Evolutionary conservation across 2,797 vertebrate species (phyloP), one percentile per base, ranked within the genome.

Genomic region (Poeciliopsis presidionis): DNA sequence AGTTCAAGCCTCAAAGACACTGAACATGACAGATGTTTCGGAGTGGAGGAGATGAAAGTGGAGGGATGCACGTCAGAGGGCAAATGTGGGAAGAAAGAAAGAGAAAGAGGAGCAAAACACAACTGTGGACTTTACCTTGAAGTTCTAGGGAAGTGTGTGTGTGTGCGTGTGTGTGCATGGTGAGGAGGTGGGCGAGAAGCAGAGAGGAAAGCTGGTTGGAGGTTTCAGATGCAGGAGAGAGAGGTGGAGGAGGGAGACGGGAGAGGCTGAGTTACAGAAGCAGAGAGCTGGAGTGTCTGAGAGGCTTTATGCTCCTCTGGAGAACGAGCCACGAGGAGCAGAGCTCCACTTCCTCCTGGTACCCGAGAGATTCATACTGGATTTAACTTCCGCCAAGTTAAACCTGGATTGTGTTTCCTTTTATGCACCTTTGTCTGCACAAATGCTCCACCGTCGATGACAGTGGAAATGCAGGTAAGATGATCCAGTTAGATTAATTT

Each of bases 251-350:
- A 87, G 74, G 53, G 79, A 76, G 83, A 51, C 59, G 47, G 47
- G 71, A 84, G 83, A 82, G 84, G 81, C 75, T 88, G 90, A 90
- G 88, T 86, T 85, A 78, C 81, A 88, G 79, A 36, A 82, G 78
- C 80, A 84, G 74, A 85, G 86, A 84, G 81, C 72, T 41, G 51
- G 76, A 83, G 82, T 74, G 63, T 49, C 78, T 59, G 79, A 86
- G 80, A 75, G 65, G 76, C 80, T 87, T 69, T 76, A 72, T 71
- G 76, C 73, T 77, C 79, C 81, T 82, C 33, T 36, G 74, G 81
- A 89, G 84, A 78, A 84, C 74, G 75, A 86, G 86, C 63, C 55
- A 87, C 81, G 81, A 81, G 51, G 84, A 85, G 63, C 49, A 72
- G 81, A 72, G 77, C 73, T 83, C 47, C 81, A 83, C 75, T 85